Conservation (phyloP, 2,113 vertebrate species). For the Myanophis thanlyinensis region DNA sequence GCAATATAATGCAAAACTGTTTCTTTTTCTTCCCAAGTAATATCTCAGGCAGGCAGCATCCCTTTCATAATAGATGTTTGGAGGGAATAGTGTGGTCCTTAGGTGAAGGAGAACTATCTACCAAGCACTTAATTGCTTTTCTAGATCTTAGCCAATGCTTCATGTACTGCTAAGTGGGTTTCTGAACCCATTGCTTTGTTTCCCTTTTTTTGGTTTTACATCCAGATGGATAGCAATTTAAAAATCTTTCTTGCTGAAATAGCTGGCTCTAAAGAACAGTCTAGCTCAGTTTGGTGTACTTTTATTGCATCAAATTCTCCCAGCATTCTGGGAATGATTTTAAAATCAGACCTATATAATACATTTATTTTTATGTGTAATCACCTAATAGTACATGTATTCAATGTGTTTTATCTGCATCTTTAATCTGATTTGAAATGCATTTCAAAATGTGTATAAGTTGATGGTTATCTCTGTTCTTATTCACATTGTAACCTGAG, state of each 20-base stretch:
- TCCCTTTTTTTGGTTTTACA: background rate
- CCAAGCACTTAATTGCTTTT: background rate
- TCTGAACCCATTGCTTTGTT: background rate
- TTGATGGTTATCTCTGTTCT: background rate
- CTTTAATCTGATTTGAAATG: background rate
- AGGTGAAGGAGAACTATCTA: background rate
- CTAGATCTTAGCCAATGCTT: background rate
- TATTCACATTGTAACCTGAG: background rate
- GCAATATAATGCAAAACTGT: background rate
- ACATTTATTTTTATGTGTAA: background rate
- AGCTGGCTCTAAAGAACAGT: background rate
- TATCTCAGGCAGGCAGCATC: background rate
- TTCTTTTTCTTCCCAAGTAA: too few species aligned
- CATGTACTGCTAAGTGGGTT: background rate
- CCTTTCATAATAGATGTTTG: background rate
- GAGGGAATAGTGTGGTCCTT: background rate
- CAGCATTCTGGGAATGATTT: background rate
- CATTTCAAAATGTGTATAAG: background rate
- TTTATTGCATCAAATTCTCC: background rate
- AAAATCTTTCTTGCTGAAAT: background rate
- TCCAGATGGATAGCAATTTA: background rate
- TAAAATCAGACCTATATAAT: background rate
- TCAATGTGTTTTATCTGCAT: background rate
- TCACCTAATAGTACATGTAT: background rate
- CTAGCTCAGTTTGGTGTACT: background rate